phyloP scores from a whole-genome alignment of 2,797 vertebrate genomes.

The Microctenopoma stevenorrisi region DNA sequence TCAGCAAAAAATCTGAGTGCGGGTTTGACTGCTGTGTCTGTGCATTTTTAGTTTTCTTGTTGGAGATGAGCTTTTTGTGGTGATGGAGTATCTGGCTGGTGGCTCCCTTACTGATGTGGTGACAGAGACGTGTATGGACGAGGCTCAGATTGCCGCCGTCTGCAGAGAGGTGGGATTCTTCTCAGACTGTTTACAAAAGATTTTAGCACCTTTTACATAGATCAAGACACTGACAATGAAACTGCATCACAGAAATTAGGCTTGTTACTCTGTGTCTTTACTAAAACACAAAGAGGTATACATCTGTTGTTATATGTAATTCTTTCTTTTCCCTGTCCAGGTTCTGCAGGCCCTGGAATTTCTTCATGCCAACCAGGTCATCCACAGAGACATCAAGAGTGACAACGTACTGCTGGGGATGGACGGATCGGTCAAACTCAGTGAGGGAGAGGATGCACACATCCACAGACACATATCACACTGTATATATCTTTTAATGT shows the following conservation, averaged over 20 bases:
- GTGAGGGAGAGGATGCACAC: conserved; percentile 80
- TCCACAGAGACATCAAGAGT: conserved; percentile 99
- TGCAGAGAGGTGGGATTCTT: conserved; percentile 90
- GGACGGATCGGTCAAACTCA: conserved; percentile 99
- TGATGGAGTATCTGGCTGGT: conserved; percentile 98
- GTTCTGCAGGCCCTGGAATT: conserved; percentile 98
- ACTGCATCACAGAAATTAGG: too few species aligned
- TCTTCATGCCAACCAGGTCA: conserved; percentile 97
- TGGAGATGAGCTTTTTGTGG: conserved; percentile 95
- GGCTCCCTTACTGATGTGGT: conserved; percentile 99
- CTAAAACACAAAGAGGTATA: not conserved
- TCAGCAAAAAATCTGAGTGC: not conserved
- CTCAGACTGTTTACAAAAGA: not conserved
- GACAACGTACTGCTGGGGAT: conserved; percentile 98
- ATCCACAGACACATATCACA: not conserved
- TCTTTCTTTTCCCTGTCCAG: conserved; percentile 64
- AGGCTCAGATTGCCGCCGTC: conserved; percentile 97
- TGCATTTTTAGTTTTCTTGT: conserved; percentile 85
- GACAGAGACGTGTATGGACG: conserved; percentile 98
- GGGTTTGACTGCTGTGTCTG: not conserved
- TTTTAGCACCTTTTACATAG: not conserved
- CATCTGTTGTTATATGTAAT: too few species aligned
- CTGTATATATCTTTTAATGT: too few species aligned
- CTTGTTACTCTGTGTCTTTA: not conserved
- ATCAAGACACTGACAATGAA: not conserved